A percentile compares a stretch with the other conserved stretches of the same genome.
These are phyloP conservation scores for Cosmia trapezina DNA, from an alignment of 2,888 invertebrate species.

Conservation along the genomic window DNA sequence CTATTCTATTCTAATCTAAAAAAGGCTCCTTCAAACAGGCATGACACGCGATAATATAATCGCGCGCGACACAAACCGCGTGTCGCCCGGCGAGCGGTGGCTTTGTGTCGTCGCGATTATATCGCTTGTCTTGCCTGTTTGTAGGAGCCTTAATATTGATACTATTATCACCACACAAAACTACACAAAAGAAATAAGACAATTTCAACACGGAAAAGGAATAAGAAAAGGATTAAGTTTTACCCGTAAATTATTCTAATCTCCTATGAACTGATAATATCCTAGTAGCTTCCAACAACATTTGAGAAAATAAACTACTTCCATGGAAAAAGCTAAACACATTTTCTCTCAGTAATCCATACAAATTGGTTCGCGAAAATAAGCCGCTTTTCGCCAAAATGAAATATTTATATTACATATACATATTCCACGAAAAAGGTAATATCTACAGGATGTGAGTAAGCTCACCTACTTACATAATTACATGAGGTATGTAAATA, in stretches of 20 bases:
- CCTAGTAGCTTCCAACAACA: neutral
- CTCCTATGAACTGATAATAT: slow-evolving; percentile 3
- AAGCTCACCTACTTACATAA: slow-evolving; percentile 12
- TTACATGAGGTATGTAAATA: slow-evolving; percentile 35
- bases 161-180: neutral
- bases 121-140: too few relatives aligned
- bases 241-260: neutral
- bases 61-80: too few relatives aligned
- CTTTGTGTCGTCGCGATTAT: too few relatives aligned
- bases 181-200: neutral
- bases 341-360: slow-evolving; percentile 34
- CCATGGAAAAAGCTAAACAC: slow-evolving; percentile 8
- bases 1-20: too few relatives aligned
- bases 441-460: slow-evolving; percentile 1
- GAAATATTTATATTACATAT: slow-evolving; percentile 15
- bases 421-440: slow-evolving; percentile 11
- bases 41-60: too few relatives aligned
- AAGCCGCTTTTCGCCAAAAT: slow-evolving; percentile 21
- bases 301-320: slow-evolving; percentile 17
- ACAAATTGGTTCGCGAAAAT: slow-evolving; percentile 27
- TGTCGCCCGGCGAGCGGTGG: too few relatives aligned
- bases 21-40: too few relatives aligned
- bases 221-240: neutral
- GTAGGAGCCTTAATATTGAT: neutral
- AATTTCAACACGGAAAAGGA: neutral